Percentiles rank a stretch among this genome's conserved stretches.
These are phyloP conservation scores for Helicoverpa zea DNA, from an alignment of 1,140 invertebrate species.

Conservation along the genomic window DNA sequence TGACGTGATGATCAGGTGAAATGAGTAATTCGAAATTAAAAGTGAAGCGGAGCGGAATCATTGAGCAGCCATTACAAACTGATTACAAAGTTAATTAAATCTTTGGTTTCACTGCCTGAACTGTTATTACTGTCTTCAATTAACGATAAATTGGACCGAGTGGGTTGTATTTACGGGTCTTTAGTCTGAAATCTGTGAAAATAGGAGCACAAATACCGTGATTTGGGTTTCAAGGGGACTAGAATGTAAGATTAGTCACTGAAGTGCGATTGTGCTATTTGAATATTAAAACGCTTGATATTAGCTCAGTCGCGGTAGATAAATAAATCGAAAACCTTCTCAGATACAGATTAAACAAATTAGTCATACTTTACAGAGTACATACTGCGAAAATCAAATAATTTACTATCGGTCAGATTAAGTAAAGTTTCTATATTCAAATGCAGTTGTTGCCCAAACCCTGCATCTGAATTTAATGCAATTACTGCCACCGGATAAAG, in stretches of 20 bases:
- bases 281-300: no score
- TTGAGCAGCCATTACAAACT: slow-evolving; percentile 32
- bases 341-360: no score
- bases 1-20: slow-evolving; percentile 4
- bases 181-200: slow-evolving; percentile 14
- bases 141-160: slow-evolving; percentile 29
- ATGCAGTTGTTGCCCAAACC: neutral
- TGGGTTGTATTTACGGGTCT: slow-evolving; percentile 1
- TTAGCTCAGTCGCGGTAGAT: no score
- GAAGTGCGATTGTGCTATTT: no score
- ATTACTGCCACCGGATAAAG: slow-evolving; percentile 12
- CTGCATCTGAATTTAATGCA: neutral
- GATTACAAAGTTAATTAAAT: slow-evolving; percentile 47
- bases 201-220: neutral
- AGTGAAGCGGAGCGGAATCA: slow-evolving; percentile 42
- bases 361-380: no score
- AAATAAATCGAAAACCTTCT: no score
- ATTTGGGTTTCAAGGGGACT: no score
- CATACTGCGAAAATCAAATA: no score
- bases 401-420: no score
- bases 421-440: neutral
- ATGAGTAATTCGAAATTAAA: slow-evolving; percentile 43
- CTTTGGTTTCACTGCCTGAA: slow-evolving; percentile 35
- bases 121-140: slow-evolving; percentile 38
- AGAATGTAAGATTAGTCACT: no score